Percentiles rank a stretch among this genome's conserved stretches.
Conservation (phyloP, 2,888 invertebrate genomes). For the Petrolisthes cinctipes region DNA sequence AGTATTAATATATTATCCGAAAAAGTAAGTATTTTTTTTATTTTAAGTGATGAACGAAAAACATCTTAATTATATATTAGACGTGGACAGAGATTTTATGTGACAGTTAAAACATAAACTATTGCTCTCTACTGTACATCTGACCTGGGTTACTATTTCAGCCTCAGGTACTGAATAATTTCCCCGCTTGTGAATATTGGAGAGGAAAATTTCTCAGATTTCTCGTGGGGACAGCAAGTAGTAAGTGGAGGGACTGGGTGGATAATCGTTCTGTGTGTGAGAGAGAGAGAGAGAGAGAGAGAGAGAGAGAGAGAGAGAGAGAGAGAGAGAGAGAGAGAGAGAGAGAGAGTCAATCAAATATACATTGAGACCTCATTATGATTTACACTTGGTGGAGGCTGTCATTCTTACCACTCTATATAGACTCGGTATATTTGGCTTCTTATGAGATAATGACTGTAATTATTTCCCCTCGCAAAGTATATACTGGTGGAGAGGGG, state of each 20-base stretch:
- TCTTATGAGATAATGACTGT: too few species aligned
- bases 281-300: not conserved
- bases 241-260: not conserved
- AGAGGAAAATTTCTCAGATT: not conserved
- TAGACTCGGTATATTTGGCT: too few species aligned
- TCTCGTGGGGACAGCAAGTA: not conserved
- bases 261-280: not conserved
- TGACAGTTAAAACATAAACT: not conserved
- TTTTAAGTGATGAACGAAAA: too few species aligned
- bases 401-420: too few species aligned
- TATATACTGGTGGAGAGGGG: too few species aligned
- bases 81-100: too few species aligned
- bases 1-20: too few species aligned
- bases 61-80: too few species aligned
- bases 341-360: not conserved
- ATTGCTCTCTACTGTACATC: not conserved
- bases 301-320: not conserved
- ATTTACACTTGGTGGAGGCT: too few species aligned
- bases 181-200: not conserved
- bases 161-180: not conserved
- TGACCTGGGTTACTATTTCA: not conserved
- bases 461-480: too few species aligned
- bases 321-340: not conserved
- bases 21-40: too few species aligned
- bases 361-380: too few species aligned